Evolutionary conservation across 2,888 invertebrate genomes (phyloP), one percentile per base, ranked within the genome.

Genomic region (Drosophila melanocephala): DNA sequence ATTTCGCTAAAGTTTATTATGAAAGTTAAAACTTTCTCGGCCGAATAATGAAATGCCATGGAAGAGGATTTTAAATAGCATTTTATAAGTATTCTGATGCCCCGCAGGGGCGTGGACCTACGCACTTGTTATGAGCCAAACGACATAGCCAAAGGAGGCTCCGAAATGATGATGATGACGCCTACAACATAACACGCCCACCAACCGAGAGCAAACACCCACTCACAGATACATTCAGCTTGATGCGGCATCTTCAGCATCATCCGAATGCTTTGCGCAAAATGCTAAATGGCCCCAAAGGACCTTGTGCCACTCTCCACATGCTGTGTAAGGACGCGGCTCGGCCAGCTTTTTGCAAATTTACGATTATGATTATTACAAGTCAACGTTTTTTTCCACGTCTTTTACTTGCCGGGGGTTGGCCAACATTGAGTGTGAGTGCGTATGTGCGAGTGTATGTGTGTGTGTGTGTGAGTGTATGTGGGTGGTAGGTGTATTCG

Each of bases 301-400:
- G 82, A 82, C 82, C 77, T 83, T 71, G 42, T 44, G 26, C 42
- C 58, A 52, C 52, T 28, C 39, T 37, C 19, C 30, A 39, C 59
- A 47, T 61, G 57, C 75, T 44, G 64, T 71, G 47, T 51, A 79
- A 74, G 77, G 75, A 82, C 79, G 70, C 72, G 66, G 67, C 65
- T 67, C 64, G 72, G 84, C 87, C 86, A 75, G 84, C 84, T 85
- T 83, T 86, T 90, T 83, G 87, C 82, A 87, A 89, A 90, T 89
- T 89, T 89, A 89, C 89, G 89, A 90, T 89, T 89, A 89, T 89
- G 89, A 89, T 90, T 89, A 89, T 89, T 89, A 87, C 89, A 90
- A 90, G 90, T 90, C 90, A 82, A 90, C 82, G 84, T 84, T 83
- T 74, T 78, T 37, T 51, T 44, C 19, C 39, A 28, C 50, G 26